Conservation (phyloP, 2,113 vertebrate species). For the Phalacrocorax brasilianus region DNA sequence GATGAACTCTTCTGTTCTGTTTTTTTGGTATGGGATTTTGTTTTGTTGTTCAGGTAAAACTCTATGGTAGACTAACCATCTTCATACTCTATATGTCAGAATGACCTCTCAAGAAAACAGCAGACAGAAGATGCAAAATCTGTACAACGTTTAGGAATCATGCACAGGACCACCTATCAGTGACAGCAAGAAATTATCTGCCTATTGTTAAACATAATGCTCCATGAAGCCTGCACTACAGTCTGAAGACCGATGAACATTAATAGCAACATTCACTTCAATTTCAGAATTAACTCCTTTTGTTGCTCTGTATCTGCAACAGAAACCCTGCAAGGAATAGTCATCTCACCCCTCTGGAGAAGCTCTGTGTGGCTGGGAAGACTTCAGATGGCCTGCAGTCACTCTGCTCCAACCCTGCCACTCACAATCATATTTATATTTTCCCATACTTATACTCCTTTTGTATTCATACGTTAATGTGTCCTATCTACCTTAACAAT, state of each 20-base stretch:
- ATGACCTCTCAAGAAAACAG: not conserved
- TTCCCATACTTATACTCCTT: not conserved
- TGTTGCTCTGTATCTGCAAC: not conserved
- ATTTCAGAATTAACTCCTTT: not conserved
- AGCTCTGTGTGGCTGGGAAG: not conserved
- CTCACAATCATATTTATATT: not conserved
- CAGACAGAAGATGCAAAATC: not conserved
- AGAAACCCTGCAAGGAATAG: not conserved
- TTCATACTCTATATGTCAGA: not conserved
- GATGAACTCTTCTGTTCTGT: not conserved
- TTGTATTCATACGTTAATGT: not conserved
- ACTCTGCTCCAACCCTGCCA: not conserved
- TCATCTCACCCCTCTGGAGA: not conserved
- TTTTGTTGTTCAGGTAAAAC: not conserved
- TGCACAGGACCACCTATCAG: not conserved
- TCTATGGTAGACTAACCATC: too few species aligned
- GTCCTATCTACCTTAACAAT: not conserved
- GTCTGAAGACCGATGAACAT: not conserved
- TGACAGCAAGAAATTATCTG: not conserved
- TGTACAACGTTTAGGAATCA: not conserved
- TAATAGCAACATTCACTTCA: not conserved
- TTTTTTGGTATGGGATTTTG: not conserved
- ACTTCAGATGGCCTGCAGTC: not conserved
- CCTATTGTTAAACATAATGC: not conserved
- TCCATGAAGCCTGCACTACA: not conserved